Conservation (phyloP, 1,140 invertebrate species). For the Asobara japonica region DNA sequence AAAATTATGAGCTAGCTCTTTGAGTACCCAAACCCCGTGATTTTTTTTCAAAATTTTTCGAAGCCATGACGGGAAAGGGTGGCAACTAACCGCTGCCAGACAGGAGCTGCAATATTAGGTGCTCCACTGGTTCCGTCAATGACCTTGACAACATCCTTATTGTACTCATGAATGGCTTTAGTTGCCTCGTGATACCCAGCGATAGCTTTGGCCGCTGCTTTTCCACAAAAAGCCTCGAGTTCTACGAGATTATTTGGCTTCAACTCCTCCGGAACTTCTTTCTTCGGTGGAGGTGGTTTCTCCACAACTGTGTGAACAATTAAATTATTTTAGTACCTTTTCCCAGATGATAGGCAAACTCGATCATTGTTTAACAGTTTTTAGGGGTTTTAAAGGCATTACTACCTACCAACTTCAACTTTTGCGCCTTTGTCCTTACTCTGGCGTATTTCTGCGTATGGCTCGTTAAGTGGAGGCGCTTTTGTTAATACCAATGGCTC, state of each 20-base stretch:
- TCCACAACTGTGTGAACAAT: constrained; percentile 37
- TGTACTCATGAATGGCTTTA: constrained; percentile 69
- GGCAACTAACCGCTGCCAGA: constrained; percentile 68
- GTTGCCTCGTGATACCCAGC: constrained; percentile 69
- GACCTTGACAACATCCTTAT: constrained; percentile 70
- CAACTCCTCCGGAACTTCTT: constrained; percentile 42
- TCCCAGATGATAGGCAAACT: background rate
- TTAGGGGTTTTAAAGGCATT: constrained; percentile 20
- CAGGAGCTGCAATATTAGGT: constrained; percentile 63
- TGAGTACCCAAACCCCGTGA: too few relatives aligned
- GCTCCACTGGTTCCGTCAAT: constrained; percentile 62
- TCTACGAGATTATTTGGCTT: constrained; percentile 64
- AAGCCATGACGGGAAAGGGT: too few relatives aligned
- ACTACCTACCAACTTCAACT: constrained; percentile 58
- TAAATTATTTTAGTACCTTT: background rate
- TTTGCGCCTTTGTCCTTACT: constrained; percentile 55
- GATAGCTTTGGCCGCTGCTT: constrained; percentile 68
- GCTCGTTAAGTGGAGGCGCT: constrained; percentile 45
- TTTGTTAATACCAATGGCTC: constrained; percentile 50
- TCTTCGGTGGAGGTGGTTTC: constrained; percentile 42
- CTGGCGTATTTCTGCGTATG: constrained; percentile 55
- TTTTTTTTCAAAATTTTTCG: too few relatives aligned
- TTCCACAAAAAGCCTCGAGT: constrained; percentile 68
- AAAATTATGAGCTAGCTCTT: too few relatives aligned
- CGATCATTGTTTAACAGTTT: constrained; percentile 7